Evolutionary conservation across 2,797 vertebrate species (phyloP).

Genomic region (Sciaenops ocellatus): DNA sequence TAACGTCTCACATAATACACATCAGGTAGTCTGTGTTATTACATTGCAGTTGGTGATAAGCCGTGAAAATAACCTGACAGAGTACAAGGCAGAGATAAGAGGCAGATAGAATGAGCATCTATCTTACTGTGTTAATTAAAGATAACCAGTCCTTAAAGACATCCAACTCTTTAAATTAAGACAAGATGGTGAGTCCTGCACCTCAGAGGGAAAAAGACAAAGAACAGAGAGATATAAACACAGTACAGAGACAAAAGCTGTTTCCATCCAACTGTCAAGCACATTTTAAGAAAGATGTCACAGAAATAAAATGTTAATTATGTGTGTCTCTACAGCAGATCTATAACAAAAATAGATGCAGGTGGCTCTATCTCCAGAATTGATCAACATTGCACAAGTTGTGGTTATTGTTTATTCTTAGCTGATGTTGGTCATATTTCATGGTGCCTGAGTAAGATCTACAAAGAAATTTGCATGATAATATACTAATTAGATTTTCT

Average conservation of each 20-base stretch:
- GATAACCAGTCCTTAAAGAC: constrained; percentile 65
- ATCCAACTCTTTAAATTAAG: constrained; percentile 67
- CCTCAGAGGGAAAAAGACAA: constrained; percentile 50
- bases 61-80: constrained; percentile 62
- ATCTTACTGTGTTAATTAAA: constrained; percentile 73
- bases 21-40: constrained; percentile 50
- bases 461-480: constrained; percentile 3
- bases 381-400: constrained; percentile 3
- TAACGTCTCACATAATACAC: constrained; percentile 49
- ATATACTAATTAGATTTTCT: constrained; percentile 37
- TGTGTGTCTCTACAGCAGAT: constrained; percentile 20
- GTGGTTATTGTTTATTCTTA: constrained; percentile 15
- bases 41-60: constrained; percentile 54
- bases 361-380: background rate
- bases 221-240: constrained; percentile 47
- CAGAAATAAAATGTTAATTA: constrained; percentile 55
- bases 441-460: constrained; percentile 13
- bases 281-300: constrained; percentile 40
- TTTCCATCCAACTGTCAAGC: constrained; percentile 48
- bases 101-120: constrained; percentile 59
- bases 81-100: constrained; percentile 62
- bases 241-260: constrained; percentile 28
- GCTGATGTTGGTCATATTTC: constrained; percentile 23
- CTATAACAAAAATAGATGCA: constrained; percentile 3
- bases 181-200: constrained; percentile 55